Conservation (phyloP, 35 echinoderm and acorn worm species). For the Heliocidaris erythrogramma region DNA sequence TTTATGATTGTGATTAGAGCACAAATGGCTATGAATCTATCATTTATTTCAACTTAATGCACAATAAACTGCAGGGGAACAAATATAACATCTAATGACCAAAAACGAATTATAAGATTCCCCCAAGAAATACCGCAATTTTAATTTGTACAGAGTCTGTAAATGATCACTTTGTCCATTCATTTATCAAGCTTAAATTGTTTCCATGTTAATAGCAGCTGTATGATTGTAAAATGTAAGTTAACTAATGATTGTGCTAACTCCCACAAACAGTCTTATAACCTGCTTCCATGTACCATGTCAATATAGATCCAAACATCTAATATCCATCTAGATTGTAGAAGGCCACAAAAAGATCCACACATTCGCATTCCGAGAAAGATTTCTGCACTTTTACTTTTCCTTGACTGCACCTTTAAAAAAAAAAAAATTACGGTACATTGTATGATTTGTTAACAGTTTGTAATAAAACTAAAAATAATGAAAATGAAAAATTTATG, state of each 20-base stretch:
- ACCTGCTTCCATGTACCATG: not conserved
- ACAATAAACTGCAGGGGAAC: not conserved
- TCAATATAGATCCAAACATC: not conserved
- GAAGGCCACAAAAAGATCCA: not conserved
- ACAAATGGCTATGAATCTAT: slow-evolving; percentile 8
- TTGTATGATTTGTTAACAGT: too few species aligned
- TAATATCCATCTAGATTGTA: not conserved
- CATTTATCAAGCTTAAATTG: slow-evolving; percentile 18
- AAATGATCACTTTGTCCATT: not conserved
- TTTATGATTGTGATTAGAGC: not conserved
- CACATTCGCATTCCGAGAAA: too few species aligned
- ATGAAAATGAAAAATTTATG: too few species aligned
- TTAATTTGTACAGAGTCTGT: not conserved
- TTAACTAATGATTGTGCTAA: slow-evolving; percentile 2
- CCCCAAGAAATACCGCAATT: not conserved
- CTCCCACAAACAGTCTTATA: not conserved
- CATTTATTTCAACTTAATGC: slow-evolving; percentile 23
- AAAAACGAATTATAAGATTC: not conserved
- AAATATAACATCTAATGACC: slow-evolving; percentile 18
- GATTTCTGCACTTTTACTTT: too few species aligned
- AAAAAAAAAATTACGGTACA: too few species aligned
- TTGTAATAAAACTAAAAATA: too few species aligned
- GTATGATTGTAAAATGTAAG: slow-evolving; percentile 16
- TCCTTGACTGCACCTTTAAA: too few species aligned
- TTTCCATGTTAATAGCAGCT: not conserved